Evolutionary conservation across 2,888 invertebrate species (phyloP), one percentile per base, ranked within the genome.

Genomic region (Thera britannica): DNA sequence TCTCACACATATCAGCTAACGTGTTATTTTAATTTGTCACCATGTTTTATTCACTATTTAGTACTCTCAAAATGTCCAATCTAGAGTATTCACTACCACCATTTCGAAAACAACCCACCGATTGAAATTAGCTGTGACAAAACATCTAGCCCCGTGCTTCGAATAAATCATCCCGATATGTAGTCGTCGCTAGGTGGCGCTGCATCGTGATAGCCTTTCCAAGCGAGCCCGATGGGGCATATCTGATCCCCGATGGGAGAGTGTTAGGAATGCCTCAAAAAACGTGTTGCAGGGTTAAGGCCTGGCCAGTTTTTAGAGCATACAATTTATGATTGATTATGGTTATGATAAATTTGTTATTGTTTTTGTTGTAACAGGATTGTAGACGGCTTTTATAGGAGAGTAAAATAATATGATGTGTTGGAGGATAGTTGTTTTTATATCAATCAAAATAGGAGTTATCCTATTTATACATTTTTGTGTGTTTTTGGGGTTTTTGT

Each of bases 141-240:
- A 75, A 73, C 76, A 72, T 65, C 71, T 68, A 67, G 76, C 51
- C 73, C 78, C 80, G 80, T 81, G 82, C 73, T 73, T 77, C 75
- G 82, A 79, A 88, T 87, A 88, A 87, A 88, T 88, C 86, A 75
- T 66, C 72, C 76, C 75, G 86, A 88, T 88, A 86, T 82, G 83
- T 84, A 79, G 72, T 70, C 70, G 75, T 71, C 81, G 72, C 73
- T 85, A 86, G 87, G 87, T 86, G 87, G 84, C 80, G 84, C 77
- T 79, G 74, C 64, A 85, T 85, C 83, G 76, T 74, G 88, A 88
- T 88, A 83, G 79, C 79, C 84, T 68, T 75, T 76, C 83, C 67
- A 23, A 57, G 57, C 56, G 59, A 67, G 65, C 46, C 56, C 65
- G 59, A 71, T 60, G 62, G 58, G 55, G 62, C 54, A 54, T 75